Conservation (phyloP, 2,113 vertebrate species). For the Saguinus imperator region DNA sequence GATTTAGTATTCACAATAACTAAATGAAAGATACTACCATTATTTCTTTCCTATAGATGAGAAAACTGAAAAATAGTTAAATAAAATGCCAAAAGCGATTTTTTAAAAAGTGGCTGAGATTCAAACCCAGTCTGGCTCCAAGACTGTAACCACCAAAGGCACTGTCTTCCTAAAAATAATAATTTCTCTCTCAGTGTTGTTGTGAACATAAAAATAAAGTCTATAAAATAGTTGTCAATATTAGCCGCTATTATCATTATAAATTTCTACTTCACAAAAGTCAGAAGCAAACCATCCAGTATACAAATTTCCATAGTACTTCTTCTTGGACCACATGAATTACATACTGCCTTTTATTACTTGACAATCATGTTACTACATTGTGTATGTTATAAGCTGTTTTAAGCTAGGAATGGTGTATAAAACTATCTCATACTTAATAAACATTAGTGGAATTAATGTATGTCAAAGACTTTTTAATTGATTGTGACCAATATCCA, state of each 20-base stretch:
- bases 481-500: not conserved
- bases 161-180: conserved; percentile 18
- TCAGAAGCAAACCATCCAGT: not conserved
- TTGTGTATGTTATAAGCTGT: not conserved
- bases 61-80: not conserved
- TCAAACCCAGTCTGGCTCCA: not conserved
- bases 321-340: not conserved
- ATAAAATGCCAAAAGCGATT: not conserved
- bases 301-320: not conserved
- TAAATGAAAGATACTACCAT: not conserved
- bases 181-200: not conserved
- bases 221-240: not conserved
- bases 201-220: not conserved
- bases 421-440: not conserved
- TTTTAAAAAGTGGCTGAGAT: not conserved
- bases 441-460: not conserved
- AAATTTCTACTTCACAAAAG: not conserved
- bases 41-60: conserved; percentile 18
- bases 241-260: not conserved
- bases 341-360: not conserved
- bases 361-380: not conserved
- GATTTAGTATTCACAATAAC: not conserved
- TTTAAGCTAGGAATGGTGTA: not conserved
- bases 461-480: not conserved
- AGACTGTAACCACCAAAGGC: not conserved